Base-by-base conservation (phyloP, 2,888 invertebrate genomes). In the Harpalus rubripes region DNA sequence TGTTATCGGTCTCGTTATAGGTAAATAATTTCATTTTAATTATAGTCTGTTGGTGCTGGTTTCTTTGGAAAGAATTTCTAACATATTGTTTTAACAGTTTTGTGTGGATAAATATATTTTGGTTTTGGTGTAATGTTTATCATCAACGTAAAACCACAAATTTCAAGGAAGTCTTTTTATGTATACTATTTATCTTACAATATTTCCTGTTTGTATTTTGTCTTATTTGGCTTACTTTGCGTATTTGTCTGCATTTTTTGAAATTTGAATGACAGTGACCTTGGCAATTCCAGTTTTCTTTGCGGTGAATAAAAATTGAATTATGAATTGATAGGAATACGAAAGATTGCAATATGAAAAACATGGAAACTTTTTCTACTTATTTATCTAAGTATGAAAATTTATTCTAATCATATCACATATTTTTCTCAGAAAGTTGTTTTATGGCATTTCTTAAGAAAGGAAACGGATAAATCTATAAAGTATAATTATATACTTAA, bases 11-110 rank as follows among this genome's bases (percentile, higher is more conserved):
- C 22, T 68, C 56, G 7, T 82, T 52, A 72, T 72, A 82, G 82
- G 82, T 82, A 82, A 81, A 56, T 82, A 68, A 68, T 56, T 81
- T 65, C 56, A 68, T 81, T 41, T 79, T 61, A 79, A 61, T 79
- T 15, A n/a, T 15, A 41, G 41, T 39, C 7, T 63, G 32, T 26
- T 12, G 63, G 10, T 52, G 44, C 10, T 52, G 7, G 44, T 52
- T 52, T 52, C 0, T 10, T 52, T 10, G 1, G 44, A 44, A 44
- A 44, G 44, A 10, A 44, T 44, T 12, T 52, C 44, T 52, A 10
- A 52, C 12, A 12, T n/a, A n/a, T n/a, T n/a, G n/a, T n/a, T 52
- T 12, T 52, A 52, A 52, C 2, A 52, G 0, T 32, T 32, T 52
- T 52, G 8, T 52, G 44, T 52, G 6, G 44, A 52, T 52, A 52